These are phyloP conservation scores for Sitobion miscanthi DNA, from an alignment of 1,140 invertebrate species.

Conservation along the genomic window DNA sequence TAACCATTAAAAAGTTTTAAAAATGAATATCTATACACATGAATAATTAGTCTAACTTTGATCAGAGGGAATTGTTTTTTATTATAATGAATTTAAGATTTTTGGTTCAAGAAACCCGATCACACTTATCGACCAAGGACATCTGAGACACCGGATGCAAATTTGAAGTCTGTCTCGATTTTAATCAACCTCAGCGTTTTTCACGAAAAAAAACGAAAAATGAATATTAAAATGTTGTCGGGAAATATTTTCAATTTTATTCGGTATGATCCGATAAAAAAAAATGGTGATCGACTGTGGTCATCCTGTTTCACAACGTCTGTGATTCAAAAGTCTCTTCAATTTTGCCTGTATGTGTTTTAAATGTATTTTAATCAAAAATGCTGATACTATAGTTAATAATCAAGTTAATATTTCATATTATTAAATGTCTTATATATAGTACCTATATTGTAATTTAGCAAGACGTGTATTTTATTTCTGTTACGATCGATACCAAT, in stretches of 20 bases:
- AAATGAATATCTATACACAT: neutral
- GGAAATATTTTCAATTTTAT: neutral
- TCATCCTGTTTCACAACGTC: neutral
- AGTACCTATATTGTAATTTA: too few species aligned
- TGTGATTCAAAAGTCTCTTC: neutral
- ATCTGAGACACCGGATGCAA: slow-evolving; percentile 22
- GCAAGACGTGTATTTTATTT: too few species aligned
- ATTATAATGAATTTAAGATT: neutral
- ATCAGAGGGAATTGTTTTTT: neutral
- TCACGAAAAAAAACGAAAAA: neutral
- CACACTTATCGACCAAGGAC: slow-evolving; percentile 12
- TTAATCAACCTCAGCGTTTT: neutral
- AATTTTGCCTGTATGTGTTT: neutral
- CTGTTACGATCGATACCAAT: neutral
- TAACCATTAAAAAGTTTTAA: neutral
- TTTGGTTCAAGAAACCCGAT: slow-evolving; percentile 38
- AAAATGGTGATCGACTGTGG: neutral
- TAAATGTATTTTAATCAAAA: neutral
- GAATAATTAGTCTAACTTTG: neutral
- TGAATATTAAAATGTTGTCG: slow-evolving; percentile 2
- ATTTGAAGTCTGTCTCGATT: neutral
- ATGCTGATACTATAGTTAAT: neutral
- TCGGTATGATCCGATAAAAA: slow-evolving; percentile 20
- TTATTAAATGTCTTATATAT: too few species aligned
- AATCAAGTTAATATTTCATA: neutral